These are phyloP conservation scores for Linhomoeus sp. DNA, from an alignment of 2,888 invertebrate species.

Conservation along the genomic window DNA sequence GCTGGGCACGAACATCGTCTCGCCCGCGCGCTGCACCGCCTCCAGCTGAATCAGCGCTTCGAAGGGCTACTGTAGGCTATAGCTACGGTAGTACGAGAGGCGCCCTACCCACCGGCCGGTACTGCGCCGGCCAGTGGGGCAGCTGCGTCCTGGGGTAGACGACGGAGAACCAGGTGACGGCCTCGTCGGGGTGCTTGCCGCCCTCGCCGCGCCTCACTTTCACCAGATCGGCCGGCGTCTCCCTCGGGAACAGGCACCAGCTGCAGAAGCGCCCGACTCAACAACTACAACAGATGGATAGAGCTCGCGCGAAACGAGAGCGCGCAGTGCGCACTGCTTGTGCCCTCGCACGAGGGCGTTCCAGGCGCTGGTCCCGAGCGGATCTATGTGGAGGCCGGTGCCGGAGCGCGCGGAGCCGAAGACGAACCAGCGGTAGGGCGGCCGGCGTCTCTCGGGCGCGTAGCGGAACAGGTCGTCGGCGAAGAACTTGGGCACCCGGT, in stretches of 20 bases:
- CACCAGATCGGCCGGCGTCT: conserved; percentile 81
- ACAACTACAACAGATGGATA: too few relatives aligned
- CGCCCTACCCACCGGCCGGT: conserved; percentile 46
- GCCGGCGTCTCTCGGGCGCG: conserved; percentile 75
- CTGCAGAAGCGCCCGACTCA: too few relatives aligned
- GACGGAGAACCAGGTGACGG: conserved; percentile 86
- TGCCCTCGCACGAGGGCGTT: conserved; percentile 83
- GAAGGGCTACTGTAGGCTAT: too few relatives aligned
- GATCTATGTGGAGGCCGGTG: conserved; percentile 97
- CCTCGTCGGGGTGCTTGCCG: conserved; percentile 94
- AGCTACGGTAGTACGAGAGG: too few relatives aligned
- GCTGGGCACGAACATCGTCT: conserved; percentile 1
- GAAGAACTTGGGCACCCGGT: conserved; percentile 73
- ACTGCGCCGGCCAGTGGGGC: conserved; percentile 72
- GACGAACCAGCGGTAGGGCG: conserved; percentile 96
- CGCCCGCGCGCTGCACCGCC: conserved; percentile 51
- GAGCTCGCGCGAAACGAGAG: too few relatives aligned
- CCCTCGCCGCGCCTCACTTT: conserved; percentile 75
- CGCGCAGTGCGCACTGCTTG: too few relatives aligned
- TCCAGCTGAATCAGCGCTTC: too few relatives aligned
- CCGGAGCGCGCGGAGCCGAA: conserved; percentile 70
- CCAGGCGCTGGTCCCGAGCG: conserved; percentile 95
- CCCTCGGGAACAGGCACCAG: conserved; percentile 94
- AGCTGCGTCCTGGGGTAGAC: conserved; percentile 81
- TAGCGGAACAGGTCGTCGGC: conserved; percentile 89